Percentiles rank a stretch among this genome's conserved stretches.
Evolutionary conservation across 2,888 invertebrate genomes (phyloP).

Genomic region (Amblyjoppa fuscipennis): DNA sequence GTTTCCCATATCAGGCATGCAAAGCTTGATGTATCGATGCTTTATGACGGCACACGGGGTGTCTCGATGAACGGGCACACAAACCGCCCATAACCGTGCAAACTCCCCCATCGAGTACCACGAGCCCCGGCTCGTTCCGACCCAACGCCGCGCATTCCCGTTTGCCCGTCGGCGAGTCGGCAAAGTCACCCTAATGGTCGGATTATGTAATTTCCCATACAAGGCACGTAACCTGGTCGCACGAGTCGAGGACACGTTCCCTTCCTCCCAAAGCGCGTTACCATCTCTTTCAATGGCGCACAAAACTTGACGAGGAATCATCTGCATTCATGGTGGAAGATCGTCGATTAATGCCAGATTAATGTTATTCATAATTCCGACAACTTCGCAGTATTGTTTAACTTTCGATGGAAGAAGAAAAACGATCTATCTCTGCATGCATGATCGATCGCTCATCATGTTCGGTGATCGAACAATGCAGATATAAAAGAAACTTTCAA

Average conservation of each 20-base stretch:
- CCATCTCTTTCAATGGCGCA: background rate
- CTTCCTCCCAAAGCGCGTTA: slow-evolving; percentile 46
- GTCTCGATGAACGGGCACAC: slow-evolving; percentile 75
- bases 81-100: slow-evolving; percentile 80
- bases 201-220: slow-evolving; percentile 78
- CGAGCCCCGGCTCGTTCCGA: slow-evolving; percentile 25
- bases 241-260: slow-evolving; percentile 63
- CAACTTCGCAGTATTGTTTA: background rate
- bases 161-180: slow-evolving; percentile 73
- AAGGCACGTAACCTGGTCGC: slow-evolving; percentile 65
- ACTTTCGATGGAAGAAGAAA: slow-evolving; percentile 4
- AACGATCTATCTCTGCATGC: background rate
- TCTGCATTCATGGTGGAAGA: slow-evolving; percentile 56
- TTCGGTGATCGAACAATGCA: slow-evolving; percentile 21
- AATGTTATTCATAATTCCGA: slow-evolving; percentile 54
- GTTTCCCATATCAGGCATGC: slow-evolving; percentile 85
- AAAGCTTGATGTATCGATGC: slow-evolving; percentile 85
- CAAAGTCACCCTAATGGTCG: slow-evolving; percentile 83
- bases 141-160: slow-evolving; percentile 66
- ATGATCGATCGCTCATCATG: slow-evolving; percentile 30
- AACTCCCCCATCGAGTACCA: slow-evolving; percentile 54
- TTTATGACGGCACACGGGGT: slow-evolving; percentile 79
- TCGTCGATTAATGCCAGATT: slow-evolving; percentile 60
- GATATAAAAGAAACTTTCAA: background rate
- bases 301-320: slow-evolving; percentile 30